A percentile compares a stretch with the other conserved stretches of the same genome.
Evolutionary conservation across 2,113 vertebrate genomes (phyloP).

Genomic region (Gallinago undulata): DNA sequence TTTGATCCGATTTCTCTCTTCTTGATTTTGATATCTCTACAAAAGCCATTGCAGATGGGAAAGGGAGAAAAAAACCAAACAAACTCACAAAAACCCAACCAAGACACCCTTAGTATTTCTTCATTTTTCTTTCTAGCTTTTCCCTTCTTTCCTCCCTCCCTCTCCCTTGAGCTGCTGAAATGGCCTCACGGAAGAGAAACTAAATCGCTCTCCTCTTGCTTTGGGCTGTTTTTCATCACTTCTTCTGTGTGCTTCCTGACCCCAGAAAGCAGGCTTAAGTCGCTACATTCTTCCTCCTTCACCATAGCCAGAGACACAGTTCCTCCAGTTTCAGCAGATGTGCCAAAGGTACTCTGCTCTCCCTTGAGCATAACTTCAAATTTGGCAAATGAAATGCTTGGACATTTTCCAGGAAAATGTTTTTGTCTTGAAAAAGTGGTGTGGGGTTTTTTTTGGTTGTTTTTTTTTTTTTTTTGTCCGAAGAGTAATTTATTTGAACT

Average conservation of each 20-base stretch:
- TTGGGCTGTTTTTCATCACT: constrained; percentile 62
- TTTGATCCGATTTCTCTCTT: constrained; percentile 44
- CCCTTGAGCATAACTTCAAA: neutral
- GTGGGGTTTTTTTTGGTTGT: neutral
- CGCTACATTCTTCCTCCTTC: constrained; percentile 41
- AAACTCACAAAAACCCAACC: neutral
- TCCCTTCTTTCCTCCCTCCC: neutral
- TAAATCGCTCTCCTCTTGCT: constrained; percentile 35
- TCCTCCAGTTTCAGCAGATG: constrained; percentile 31
- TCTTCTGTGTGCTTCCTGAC: constrained; percentile 39
- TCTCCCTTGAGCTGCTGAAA: neutral
- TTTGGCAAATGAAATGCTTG: constrained; percentile 34
- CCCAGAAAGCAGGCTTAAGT: constrained; percentile 43
- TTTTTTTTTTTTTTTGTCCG: neutral
- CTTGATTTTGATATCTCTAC: constrained; percentile 43
- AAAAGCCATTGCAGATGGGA: constrained; percentile 13
- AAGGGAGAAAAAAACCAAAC: neutral
- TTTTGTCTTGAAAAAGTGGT: neutral
- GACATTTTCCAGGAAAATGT: neutral
- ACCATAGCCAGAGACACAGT: constrained; percentile 1
- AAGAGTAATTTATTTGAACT: neutral
- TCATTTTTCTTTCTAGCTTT: neutral
- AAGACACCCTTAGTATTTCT: neutral
- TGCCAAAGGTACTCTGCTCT: constrained; percentile 21
- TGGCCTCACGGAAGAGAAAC: constrained; percentile 22